These are phyloP conservation scores for Neodiprion pinetum DNA, from an alignment of 1,140 invertebrate species.

Conservation along the genomic window DNA sequence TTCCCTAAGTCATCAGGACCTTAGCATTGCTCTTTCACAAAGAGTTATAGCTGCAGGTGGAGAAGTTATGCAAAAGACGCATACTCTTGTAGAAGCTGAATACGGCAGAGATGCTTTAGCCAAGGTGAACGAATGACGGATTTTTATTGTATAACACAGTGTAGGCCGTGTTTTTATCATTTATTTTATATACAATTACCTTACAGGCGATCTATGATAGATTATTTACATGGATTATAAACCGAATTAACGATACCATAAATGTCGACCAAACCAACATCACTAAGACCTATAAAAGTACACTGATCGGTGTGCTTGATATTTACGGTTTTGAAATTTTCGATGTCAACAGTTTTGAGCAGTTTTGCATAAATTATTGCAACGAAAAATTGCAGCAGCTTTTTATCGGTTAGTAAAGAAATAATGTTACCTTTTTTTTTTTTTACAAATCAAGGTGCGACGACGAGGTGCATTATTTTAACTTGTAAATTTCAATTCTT, in stretches of 20 bases:
- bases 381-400: constrained; percentile 97
- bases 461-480: constrained; percentile 8
- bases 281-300: constrained; percentile 72
- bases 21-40: constrained; percentile 80
- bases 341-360: constrained; percentile 93
- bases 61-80: constrained; percentile 92
- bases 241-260: constrained; percentile 86
- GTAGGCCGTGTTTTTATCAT: constrained; percentile 9
- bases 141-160: constrained; percentile 23
- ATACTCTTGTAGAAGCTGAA: constrained; percentile 82
- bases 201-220: constrained; percentile 87
- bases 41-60: constrained; percentile 92
- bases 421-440: neutral
- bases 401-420: constrained; percentile 81
- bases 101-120: constrained; percentile 94
- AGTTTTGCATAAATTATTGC: constrained; percentile 96
- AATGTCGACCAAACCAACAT: constrained; percentile 65
- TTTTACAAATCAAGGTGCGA: constrained; percentile 12
- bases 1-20: constrained; percentile 74
- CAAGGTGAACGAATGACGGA: constrained; percentile 67
- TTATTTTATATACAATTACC: constrained; percentile 21
- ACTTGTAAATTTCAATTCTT: constrained; percentile 38
- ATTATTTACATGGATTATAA: constrained; percentile 92
- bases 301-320: constrained; percentile 93
- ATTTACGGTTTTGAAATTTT: constrained; percentile 99